A percentile compares a stretch with the other conserved stretches of the same genome.
phyloP scores from a whole-genome alignment of 2,888 invertebrate genomes.

The Agrotis puta region DNA sequence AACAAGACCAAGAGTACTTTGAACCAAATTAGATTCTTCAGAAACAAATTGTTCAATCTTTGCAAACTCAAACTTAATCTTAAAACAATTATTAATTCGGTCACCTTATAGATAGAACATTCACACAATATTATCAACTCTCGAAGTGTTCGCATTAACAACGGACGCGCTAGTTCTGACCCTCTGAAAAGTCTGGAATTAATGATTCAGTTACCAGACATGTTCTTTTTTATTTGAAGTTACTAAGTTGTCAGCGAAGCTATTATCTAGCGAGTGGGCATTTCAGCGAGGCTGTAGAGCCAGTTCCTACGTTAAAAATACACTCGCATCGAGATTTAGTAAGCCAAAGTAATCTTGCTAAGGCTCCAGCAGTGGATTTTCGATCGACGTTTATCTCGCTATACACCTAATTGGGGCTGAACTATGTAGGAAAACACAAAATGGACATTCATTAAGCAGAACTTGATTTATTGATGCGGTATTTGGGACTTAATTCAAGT shows the following conservation, averaged over 20 bases:
- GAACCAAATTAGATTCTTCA: slow-evolving; percentile 3
- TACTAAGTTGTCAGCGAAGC: slow-evolving; percentile 45
- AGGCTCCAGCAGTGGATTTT: slow-evolving; percentile 45
- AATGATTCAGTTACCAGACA: slow-evolving; percentile 41
- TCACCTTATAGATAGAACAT: neutral
- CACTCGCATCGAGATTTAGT: slow-evolving; percentile 48
- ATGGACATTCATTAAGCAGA: slow-evolving; percentile 38
- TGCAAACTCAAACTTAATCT: slow-evolving; percentile 7
- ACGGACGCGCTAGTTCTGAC: neutral
- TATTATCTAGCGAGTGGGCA: slow-evolving; percentile 53
- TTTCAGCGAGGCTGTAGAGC: slow-evolving; percentile 46
- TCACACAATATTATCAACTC: neutral
- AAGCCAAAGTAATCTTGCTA: slow-evolving; percentile 40
- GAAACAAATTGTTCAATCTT: slow-evolving; percentile 3
- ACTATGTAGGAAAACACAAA: slow-evolving; percentile 48
- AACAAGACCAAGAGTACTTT: slow-evolving; percentile 2
- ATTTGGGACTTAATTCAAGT: slow-evolving; percentile 18
- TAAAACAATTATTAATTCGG: neutral
- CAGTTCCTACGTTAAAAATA: slow-evolving; percentile 58
- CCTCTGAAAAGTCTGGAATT: slow-evolving; percentile 34
- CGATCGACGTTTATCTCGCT: slow-evolving; percentile 47
- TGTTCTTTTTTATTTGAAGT: slow-evolving; percentile 47
- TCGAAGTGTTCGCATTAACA: slow-evolving; percentile 4
- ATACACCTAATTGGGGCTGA: slow-evolving; percentile 51
- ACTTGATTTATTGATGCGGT: slow-evolving; percentile 46